Evolutionary conservation across 1,140 invertebrate genomes (phyloP), one percentile per base, ranked within the genome.

Genomic region (Trichonephila inaurata): DNA sequence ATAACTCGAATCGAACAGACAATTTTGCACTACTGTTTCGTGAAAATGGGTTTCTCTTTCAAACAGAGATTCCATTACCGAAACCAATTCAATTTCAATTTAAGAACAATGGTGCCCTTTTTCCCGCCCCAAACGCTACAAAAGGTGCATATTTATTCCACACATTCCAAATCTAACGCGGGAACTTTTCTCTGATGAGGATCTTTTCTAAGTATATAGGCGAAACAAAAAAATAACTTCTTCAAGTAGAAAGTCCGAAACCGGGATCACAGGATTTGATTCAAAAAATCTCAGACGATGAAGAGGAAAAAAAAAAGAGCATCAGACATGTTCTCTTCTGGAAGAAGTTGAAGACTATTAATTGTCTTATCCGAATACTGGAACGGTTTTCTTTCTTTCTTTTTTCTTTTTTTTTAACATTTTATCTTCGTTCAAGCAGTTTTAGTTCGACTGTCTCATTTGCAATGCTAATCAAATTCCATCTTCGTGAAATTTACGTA

Each of bases 381-480:
- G 83, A 81, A 77, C 72, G 72, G 83, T 83, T 91, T 40, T 58
- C 28, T 85, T 85, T 64, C 33, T 77, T 91, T 60, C 51, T 19
- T 24, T 83, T 40, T 40, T 4, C 3, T 3, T 40, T 40, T 40
- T 40, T 40, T 40, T 40, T 40, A 40, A 40, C 44, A 33, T 91
- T 64, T 61, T 64, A 62, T 77, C n/a, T 62, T 21, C 28, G n/a
- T 62, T 18, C 40, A 83, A 83, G 51, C 61, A 85, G 90, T 91
- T 91, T 91, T 91, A 85, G 58, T 64, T 64, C 64, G 72, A 77
- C 69, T 64, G 19, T 60, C 81, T 82, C 90, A 91, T 91, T 91
- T 91, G 81, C 90, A 91, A 91, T 91, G 90, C 90, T 91, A 91
- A 91, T 91, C 77, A 91, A 44, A n/a, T 91, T 91, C 90, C 60